phyloP scores from a whole-genome alignment of 1,140 invertebrate species.

The Eurosta solidaginis region DNA sequence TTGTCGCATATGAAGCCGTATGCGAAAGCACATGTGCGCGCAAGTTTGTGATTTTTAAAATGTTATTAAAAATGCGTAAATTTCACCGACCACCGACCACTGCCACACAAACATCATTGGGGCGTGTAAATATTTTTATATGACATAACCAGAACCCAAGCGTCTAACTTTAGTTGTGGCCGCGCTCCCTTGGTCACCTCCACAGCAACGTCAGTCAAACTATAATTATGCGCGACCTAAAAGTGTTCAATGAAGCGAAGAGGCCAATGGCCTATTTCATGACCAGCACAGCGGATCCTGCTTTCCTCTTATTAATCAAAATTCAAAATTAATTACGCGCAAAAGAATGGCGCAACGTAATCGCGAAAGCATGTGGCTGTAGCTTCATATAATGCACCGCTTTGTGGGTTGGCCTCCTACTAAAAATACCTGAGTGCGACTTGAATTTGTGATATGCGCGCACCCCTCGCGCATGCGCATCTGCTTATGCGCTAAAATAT shows the following conservation, averaged over 20 bases:
- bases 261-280: conserved; percentile 12
- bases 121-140: conserved; percentile 16
- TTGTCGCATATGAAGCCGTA: too few species aligned
- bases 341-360: not conserved
- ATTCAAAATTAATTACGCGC: conserved; percentile 42
- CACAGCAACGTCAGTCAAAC: not conserved
- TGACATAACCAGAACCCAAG: not conserved
- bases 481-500: not conserved
- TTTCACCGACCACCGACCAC: not conserved
- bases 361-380: too few species aligned
- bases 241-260: not conserved
- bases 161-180: not conserved
- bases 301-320: conserved; percentile 41
- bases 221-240: not conserved
- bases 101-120: conserved; percentile 4
- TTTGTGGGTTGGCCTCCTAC: conserved; percentile 18
- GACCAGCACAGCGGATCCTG: not conserved
- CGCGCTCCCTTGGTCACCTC: not conserved
- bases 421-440: not conserved
- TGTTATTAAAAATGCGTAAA: conserved; percentile 37
- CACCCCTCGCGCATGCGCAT: not conserved
- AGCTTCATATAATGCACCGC: too few species aligned
- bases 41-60: conserved; percentile 16
- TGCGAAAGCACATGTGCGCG: not conserved
- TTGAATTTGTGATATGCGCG: not conserved